phyloP scores from a whole-genome alignment of 23 tunicate species.

The Trididemnum clinides region DNA sequence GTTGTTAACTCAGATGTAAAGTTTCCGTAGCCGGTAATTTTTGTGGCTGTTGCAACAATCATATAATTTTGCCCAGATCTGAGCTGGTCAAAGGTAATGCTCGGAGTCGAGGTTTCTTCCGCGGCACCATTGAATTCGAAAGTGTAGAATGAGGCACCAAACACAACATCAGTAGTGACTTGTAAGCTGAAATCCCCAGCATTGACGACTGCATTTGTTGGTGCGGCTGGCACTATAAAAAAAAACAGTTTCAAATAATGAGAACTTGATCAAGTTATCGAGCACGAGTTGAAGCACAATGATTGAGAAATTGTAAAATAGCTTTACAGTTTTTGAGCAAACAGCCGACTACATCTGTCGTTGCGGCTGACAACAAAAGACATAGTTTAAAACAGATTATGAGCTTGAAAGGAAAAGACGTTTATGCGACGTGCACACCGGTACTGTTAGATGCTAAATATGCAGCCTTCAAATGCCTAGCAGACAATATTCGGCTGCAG shows the following conservation, averaged over 20 bases:
- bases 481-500: too few relatives aligned
- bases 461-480: too few relatives aligned
- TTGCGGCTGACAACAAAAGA: too few relatives aligned
- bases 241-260: neutral
- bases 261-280: too few relatives aligned
- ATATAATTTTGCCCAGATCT: neutral
- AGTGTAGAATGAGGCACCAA: slow-evolving; percentile 7
- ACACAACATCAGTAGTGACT: neutral
- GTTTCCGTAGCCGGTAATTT: slow-evolving; percentile 24
- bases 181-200: neutral
- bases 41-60: neutral
- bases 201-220: neutral
- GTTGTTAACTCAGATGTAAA: neutral
- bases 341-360: too few relatives aligned
- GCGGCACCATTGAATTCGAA: neutral
- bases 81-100: neutral
- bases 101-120: neutral
- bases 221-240: neutral
- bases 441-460: too few relatives aligned
- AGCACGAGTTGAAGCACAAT: too few relatives aligned
- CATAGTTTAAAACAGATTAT: too few relatives aligned
- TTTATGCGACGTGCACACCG: too few relatives aligned
- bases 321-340: too few relatives aligned
- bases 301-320: too few relatives aligned
- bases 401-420: too few relatives aligned